Base-by-base conservation (phyloP, 2,113 vertebrate genomes). In the Rhea americana region DNA sequence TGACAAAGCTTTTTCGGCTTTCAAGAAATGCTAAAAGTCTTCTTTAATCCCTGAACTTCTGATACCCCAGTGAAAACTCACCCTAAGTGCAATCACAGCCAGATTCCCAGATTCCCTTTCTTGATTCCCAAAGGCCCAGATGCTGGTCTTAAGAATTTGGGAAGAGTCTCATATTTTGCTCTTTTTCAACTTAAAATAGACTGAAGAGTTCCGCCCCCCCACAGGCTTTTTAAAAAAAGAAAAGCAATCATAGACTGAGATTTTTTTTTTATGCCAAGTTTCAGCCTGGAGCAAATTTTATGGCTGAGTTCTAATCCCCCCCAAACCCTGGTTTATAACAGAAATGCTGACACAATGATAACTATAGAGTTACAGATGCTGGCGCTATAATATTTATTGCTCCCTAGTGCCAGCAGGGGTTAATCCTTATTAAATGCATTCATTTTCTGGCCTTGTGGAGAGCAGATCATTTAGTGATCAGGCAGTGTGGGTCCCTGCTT, bases 201-300 rank as follows among this genome's bases (percentile, higher is more conserved):
- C 68, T 18, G 70, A 67, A 82, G 35, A 35, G 35, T 35, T 35
- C 35, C 35, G 35, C 35, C 35, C 35, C 35, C 35, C 35, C 35
- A 5, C 35, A 35, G 35, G 35, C 35, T 35, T 35, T 35, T 35
- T 35, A 35, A 75, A 80, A 43, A 67, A 13, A 61, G 56, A 76
- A 85, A 58, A 59, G 5, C 35, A 82, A 91, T 88, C 88, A 90
- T 83, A 88, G 88, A 55, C 86, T 91, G 95, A 96, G 95, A 96
- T 95, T 97, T 96, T 95, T 55, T 93, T 95, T 96, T 91, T 87
- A 95, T 96, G 95, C 97, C 97, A 96, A 96, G 91, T 97, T 97
- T 97, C 97, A 97, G 96, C 95, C 93, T 97, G 90, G 92, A 98
- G 97, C 97, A 97, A 97, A 97, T 97, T 97, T 97, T 97, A 98